Evolutionary conservation across 1,140 invertebrate genomes (phyloP), one percentile per base, ranked within the genome.

Genomic region (Globodera ellingtonae): DNA sequence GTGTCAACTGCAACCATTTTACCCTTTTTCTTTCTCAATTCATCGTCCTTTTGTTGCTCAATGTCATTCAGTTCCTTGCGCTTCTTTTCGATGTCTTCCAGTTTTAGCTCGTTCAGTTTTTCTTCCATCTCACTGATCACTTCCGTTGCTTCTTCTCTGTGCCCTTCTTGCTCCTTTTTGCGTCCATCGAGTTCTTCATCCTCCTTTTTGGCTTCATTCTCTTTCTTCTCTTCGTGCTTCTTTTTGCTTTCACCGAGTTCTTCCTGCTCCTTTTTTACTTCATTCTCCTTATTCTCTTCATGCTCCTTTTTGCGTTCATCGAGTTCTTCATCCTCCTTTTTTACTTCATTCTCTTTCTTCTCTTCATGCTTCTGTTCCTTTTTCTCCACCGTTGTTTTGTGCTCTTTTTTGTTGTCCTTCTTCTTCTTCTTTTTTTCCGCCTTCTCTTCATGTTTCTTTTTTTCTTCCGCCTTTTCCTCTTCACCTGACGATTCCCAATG

Each of bases 291-390:
- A 0, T n/a, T n/a, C n/a, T 1, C 24, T 18, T 65, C 46, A 3
- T 65, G 65, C n/a, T 74, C 8, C 71, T 72, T 72, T 7, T 72
- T 21, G 2, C 21, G 6, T 21, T 72, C 24, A 15, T n/a, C n/a
- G 15, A 46, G 13, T 46, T n/a, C 48, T 15, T 71, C n/a, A 15
- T 71, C n/a, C 21, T 15, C 48, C 13, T 44, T 13, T 44, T 72
- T 44, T 18, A 3, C 24, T 72, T 72, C 35, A 8, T 72, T 72
- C 71, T 47, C 18, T 35, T 72, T 21, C 1, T 35, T 56, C n/a
- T 72, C 71, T 9, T 72, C 52, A 6, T 46, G 15, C 35, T 72
- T 72, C 71, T 72, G 47, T 44, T 56, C 52, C 21, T 56, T 72
- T 44, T 24, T 72, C 21, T 44, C 52, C 7, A 8, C 52, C 35